Conservation (phyloP, 2,113 vertebrate species). For the Rynchops niger region DNA sequence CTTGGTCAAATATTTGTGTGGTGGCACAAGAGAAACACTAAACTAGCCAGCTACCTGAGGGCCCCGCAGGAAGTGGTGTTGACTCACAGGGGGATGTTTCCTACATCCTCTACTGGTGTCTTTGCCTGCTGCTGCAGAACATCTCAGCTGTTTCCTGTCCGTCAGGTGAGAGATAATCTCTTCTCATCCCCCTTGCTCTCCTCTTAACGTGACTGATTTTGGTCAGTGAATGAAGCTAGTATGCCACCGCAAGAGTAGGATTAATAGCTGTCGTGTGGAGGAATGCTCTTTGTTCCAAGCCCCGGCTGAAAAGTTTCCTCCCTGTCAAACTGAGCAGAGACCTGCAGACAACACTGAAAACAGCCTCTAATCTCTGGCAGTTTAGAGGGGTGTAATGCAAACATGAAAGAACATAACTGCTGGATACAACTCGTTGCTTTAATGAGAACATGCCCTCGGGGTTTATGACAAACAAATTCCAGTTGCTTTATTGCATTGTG, state of each 20-base stretch:
- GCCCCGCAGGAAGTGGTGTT: not conserved
- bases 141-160: not conserved
- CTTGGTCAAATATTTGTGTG: not conserved
- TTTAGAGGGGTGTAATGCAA: not conserved
- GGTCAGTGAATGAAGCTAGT: not conserved
- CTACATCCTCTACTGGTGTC: not conserved
- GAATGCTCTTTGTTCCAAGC: not conserved
- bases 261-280: not conserved
- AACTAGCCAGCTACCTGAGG: not conserved
- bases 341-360: not conserved
- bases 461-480: constrained; percentile 23
- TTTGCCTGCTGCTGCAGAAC: not conserved
- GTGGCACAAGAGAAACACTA: not conserved
- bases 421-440: not conserved
- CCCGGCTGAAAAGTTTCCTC: not conserved
- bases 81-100: not conserved
- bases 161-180: not conserved
- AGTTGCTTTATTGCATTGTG: constrained; percentile 12
- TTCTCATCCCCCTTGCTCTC: not conserved
- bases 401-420: not conserved
- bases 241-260: not conserved
- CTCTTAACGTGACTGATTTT: not conserved
- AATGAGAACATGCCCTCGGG: not conserved
- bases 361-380: not conserved
- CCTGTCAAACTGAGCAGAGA: not conserved